Evolutionary conservation across 2,797 vertebrate genomes (phyloP), one percentile per base, ranked within the genome.

Genomic region (Anabas testudineus): DNA sequence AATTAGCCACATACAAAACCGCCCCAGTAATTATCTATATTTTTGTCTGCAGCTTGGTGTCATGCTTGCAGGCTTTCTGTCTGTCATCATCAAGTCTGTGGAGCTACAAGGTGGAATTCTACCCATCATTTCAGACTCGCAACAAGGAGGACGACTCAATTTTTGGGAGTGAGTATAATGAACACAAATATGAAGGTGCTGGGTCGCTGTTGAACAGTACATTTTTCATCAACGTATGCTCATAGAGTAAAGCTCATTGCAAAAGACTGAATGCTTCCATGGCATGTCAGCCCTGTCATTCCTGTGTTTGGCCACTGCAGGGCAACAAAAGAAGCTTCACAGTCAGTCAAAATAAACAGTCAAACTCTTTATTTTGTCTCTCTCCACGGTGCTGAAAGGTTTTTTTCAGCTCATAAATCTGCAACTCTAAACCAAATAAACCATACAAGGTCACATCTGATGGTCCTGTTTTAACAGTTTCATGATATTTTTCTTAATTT

Each of bases 31-130:
- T 14, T 1, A 22, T 47, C 0, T 15, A 13, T 1, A 6, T 45
- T 48, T 30, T 2, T 22, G 7, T 32, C 47, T 37, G 2, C 70
- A 93, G 90, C 91, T 97, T 57, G 93, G 93, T 51, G 95, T 99
- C 82, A 98, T 99, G 95, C 53, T 99, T 1, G 94, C 96, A 74
- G 97, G 97, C 43, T 97, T 97, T 82, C 81, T 95, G 4, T 90
- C 95, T 10, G 96, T 99, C 71, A 95, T 99, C 66, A 85, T 98
- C 86, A 94, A 91, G 75, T 92, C 95, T 52, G 86, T 91, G 14
- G 60, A 95, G 52, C 21, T 95, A 75, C 95, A 96, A 86, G 95
- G 93, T 0, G 96, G 96, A 46, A 71, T 99, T 49, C 58, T 60
- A 30, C 71, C 22, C 36, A 95, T 99, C 76, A 64, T 98, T 53